phyloP scores from a whole-genome alignment of 2,113 vertebrate species.

The Chaetops frenatus region DNA sequence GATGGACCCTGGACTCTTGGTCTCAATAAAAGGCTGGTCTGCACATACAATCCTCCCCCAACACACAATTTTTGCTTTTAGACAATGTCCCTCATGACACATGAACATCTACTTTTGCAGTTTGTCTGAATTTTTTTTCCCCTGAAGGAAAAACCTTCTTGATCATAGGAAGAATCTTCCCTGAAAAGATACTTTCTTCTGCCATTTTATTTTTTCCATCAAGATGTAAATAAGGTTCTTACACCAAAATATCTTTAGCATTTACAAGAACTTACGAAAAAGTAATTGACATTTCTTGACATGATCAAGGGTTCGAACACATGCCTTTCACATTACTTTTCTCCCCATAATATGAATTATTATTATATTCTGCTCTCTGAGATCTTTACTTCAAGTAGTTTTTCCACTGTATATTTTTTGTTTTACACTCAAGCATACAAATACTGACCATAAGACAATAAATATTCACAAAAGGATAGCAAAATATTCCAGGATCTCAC shows the following conservation, averaged over 20 bases:
- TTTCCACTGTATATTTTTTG: neutral
- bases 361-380: neutral
- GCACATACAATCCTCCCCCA: no score
- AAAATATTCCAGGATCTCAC: neutral
- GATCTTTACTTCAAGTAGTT: neutral
- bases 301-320: neutral
- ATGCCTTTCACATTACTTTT: fast-evolving
- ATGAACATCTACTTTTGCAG: neutral
- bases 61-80: neutral
- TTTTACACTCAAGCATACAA: neutral
- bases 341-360: neutral
- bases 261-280: neutral
- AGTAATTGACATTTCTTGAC: neutral
- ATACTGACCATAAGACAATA: neutral
- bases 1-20: neutral
- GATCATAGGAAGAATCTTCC: neutral
- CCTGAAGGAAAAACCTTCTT: neutral
- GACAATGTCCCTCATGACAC: neutral
- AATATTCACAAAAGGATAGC: neutral
- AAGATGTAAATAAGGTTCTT: neutral
- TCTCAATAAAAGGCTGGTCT: neutral
- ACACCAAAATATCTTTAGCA: neutral
- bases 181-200: neutral
- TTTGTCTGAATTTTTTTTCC: neutral
- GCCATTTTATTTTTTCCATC: neutral